Conservation (phyloP, 2,888 invertebrate genomes). For the Liposcelis brunnea region DNA sequence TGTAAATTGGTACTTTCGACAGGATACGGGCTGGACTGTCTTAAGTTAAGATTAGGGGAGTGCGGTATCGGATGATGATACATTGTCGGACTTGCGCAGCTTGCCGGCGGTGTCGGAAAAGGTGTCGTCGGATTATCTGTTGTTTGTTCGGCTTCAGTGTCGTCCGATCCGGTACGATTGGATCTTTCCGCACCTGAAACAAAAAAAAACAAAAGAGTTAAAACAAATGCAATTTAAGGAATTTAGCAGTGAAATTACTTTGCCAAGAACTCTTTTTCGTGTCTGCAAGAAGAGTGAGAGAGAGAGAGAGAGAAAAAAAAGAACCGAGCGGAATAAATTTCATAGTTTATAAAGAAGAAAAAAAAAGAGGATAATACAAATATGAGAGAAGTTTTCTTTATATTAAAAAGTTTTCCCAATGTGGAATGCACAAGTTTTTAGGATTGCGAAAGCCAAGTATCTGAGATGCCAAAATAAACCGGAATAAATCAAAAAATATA, state of each 20-base stretch:
- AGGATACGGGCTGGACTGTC: slow-evolving; percentile 5
- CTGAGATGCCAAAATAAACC: no score
- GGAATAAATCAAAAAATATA: no score
- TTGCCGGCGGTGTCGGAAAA: neutral
- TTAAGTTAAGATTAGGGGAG: slow-evolving; percentile 7
- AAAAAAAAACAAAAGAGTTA: neutral
- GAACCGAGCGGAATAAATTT: no score
- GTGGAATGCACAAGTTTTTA: slow-evolving; percentile 1
- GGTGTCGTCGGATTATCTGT: neutral
- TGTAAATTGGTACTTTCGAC: neutral
- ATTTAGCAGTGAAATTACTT: neutral
- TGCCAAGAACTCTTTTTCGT: no score
- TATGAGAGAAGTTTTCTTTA: no score
- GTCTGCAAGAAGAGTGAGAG: no score
- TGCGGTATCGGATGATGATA: slow-evolving; percentile 7
- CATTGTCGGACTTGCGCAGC: slow-evolving; percentile 2
- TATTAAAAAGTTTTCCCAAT: slow-evolving; percentile 4
- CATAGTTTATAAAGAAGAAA: no score
- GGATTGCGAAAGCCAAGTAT: no score
- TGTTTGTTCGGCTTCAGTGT: neutral
- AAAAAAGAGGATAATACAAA: no score
- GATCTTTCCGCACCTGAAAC: slow-evolving; percentile 1
- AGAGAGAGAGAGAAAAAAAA: no score
- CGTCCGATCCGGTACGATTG: neutral
- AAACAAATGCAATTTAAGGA: neutral